These are phyloP conservation scores for Lasioglossum albipes DNA, from an alignment of 1,140 invertebrate species.

Conservation along the genomic window DNA sequence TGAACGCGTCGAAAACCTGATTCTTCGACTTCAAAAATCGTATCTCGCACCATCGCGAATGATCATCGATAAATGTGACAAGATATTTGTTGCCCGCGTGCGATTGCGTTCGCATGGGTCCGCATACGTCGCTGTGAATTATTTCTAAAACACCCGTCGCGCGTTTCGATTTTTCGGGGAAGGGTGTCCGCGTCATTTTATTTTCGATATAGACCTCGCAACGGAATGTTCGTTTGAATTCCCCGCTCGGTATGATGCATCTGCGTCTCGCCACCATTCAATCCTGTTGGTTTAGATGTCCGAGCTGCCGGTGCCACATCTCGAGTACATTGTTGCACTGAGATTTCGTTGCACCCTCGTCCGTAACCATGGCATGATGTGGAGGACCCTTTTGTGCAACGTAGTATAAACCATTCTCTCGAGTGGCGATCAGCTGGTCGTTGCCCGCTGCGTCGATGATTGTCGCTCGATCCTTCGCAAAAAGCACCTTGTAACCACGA, in stretches of 20 bases:
- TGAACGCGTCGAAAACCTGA: constrained; percentile 2
- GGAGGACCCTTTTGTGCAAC: not conserved
- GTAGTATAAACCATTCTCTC: not conserved
- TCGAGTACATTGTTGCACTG: not conserved
- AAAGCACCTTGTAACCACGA: constrained; percentile 30
- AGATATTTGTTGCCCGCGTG: not conserved
- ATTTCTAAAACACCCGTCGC: not conserved
- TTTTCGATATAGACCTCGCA: not conserved
- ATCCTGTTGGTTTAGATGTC: constrained; percentile 5
- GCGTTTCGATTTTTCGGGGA: not conserved
- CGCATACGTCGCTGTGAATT: not conserved
- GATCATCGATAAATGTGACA: not conserved
- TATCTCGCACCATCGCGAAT: not conserved
- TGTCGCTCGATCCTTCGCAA: not conserved
- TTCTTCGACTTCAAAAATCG: not conserved
- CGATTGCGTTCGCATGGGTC: not conserved
- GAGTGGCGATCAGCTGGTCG: not conserved
- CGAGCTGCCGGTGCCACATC: not conserved
- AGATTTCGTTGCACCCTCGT: not conserved
- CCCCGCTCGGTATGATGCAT: not conserved
- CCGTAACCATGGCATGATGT: not conserved
- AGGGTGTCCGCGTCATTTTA: not conserved
- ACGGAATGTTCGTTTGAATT: not conserved
- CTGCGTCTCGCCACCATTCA: not conserved
- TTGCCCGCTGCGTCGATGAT: not conserved